These are phyloP conservation scores for Hermatobates lingyangjiaoensis DNA, from an alignment of 1,140 invertebrate genomes.

Conservation along the genomic window DNA sequence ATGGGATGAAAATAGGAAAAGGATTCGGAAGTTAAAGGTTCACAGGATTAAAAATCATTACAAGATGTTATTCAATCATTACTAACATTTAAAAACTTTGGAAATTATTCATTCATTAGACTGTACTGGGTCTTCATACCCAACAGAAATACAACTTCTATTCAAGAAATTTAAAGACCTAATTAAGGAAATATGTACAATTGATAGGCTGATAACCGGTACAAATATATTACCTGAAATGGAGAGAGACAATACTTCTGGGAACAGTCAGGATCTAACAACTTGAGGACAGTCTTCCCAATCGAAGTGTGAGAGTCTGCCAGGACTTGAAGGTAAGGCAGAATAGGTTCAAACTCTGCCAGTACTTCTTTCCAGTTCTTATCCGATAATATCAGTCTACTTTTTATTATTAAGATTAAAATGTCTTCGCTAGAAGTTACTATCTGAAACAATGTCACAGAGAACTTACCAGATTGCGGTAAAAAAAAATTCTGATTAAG, in stretches of 20 bases:
- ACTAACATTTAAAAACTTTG: background rate
- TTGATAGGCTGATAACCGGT: background rate
- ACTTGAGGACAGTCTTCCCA: slow-evolving; percentile 34
- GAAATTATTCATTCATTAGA: background rate
- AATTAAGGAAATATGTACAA: background rate
- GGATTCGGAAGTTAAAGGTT: too few relatives aligned
- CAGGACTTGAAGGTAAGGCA: slow-evolving; percentile 31
- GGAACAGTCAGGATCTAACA: slow-evolving; percentile 38
- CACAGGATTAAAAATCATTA: too few relatives aligned
- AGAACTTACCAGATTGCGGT: too few relatives aligned
- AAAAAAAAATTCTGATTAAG: too few relatives aligned
- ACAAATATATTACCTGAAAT: slow-evolving; percentile 24
- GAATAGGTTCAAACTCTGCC: slow-evolving; percentile 30
- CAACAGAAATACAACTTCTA: background rate
- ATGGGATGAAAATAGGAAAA: too few relatives aligned
- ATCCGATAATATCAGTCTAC: slow-evolving; percentile 34
- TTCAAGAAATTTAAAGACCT: background rate
- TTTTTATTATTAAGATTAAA: slow-evolving; percentile 36
- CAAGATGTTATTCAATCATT: background rate
- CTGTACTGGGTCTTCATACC: background rate
- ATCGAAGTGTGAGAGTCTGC: slow-evolving; percentile 23
- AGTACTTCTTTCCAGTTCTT: slow-evolving; percentile 34
- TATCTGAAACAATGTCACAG: too few relatives aligned
- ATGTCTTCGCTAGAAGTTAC: slow-evolving; percentile 34
- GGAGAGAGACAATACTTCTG: slow-evolving; percentile 29